phyloP scores from a whole-genome alignment of 2,888 invertebrate genomes.

The Sceliomorpha sp. region DNA sequence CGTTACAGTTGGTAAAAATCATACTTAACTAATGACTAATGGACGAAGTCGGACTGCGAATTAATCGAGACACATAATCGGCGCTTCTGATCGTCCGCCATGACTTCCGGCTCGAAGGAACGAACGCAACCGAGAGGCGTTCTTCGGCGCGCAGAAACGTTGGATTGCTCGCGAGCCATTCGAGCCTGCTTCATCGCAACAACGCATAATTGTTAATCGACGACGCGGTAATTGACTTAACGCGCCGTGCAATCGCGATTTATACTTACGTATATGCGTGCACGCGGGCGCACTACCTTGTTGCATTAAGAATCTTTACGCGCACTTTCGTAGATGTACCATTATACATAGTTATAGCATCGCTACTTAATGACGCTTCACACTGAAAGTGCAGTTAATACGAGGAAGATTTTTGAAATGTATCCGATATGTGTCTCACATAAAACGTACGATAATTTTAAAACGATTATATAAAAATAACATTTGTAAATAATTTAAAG shows the following conservation, averaged over 20 bases:
- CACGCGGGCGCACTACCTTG: constrained; percentile 17
- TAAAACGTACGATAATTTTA: no score
- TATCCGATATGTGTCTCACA: neutral
- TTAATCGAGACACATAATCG: constrained; percentile 20
- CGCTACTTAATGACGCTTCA: neutral
- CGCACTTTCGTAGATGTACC: neutral
- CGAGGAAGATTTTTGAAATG: neutral
- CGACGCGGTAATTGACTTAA: constrained; percentile 51
- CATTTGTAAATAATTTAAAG: no score
- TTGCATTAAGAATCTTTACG: constrained; percentile 15
- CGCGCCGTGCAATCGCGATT: constrained; percentile 42
- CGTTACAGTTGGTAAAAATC: no score
- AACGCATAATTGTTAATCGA: constrained; percentile 54
- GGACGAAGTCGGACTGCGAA: constrained; percentile 4
- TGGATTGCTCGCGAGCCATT: constrained; percentile 29
- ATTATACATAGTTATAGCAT: no score
- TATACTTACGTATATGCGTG: constrained; percentile 11
- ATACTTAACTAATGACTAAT: constrained; percentile 9
- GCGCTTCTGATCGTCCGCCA: constrained; percentile 23
- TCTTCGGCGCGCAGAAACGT: constrained; percentile 33
- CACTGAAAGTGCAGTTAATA: neutral
- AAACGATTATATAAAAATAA: no score
- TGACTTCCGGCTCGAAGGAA: constrained; percentile 17
- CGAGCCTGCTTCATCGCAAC: constrained; percentile 32
- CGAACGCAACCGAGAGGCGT: constrained; percentile 23